Conservation (phyloP, 1,140 invertebrate genomes). For the Tenebrio molitor region DNA sequence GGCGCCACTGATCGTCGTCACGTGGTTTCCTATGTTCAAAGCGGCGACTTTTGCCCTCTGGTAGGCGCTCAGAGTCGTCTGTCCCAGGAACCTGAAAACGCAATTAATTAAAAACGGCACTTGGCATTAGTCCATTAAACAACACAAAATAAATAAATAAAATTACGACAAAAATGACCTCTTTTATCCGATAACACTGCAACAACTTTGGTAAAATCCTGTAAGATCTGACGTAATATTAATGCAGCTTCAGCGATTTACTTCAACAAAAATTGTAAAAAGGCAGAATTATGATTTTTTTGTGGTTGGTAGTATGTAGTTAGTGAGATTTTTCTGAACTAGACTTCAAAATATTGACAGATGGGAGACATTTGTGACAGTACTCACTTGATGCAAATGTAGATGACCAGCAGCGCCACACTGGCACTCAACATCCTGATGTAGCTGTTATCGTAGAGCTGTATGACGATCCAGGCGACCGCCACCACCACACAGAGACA, state of each 20-base stretch:
- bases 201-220: no score
- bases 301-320: no score
- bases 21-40: slow-evolving; percentile 77
- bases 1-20: slow-evolving; percentile 71
- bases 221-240: no score
- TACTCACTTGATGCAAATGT: slow-evolving; percentile 85
- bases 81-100: slow-evolving; percentile 79
- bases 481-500: slow-evolving; percentile 82
- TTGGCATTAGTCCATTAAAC: no score
- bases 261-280: no score
- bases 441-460: slow-evolving; percentile 83
- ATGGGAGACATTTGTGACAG: no score
- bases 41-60: slow-evolving; percentile 90
- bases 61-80: slow-evolving; percentile 88
- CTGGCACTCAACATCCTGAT: slow-evolving; percentile 85
- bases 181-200: no score
- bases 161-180: neutral
- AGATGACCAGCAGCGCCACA: slow-evolving; percentile 83
- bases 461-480: slow-evolving; percentile 85
- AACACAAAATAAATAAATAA: neutral
- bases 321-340: no score
- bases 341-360: no score
- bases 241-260: no score
- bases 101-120: slow-evolving; percentile 30
- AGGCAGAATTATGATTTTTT: no score